Percentiles rank a stretch among this genome's conserved stretches.
Evolutionary conservation across 2,888 invertebrate genomes (phyloP).

Genomic region (Tetrapedia diversipes): DNA sequence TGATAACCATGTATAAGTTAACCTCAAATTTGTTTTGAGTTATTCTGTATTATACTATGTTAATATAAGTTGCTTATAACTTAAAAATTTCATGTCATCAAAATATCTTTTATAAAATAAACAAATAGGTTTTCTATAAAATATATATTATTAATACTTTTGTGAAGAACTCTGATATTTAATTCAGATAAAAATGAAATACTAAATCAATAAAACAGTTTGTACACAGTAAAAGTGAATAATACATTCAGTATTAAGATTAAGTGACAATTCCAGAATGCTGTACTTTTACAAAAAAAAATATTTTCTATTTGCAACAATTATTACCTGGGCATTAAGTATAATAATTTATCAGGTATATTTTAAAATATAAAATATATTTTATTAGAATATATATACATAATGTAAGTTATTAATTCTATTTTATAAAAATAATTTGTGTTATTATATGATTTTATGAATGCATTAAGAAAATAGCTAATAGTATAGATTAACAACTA

Average conservation of each 20-base stretch:
- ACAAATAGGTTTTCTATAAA: background rate
- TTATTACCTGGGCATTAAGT: conserved; percentile 18
- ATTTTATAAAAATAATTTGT: too few species aligned
- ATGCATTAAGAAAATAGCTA: background rate
- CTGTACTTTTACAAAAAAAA: conserved; percentile 24
- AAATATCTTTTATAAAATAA: background rate
- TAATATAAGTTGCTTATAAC: background rate
- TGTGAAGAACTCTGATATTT: background rate
- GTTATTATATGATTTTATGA: too few species aligned
- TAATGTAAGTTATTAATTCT: background rate
- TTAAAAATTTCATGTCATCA: background rate
- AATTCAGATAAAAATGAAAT: background rate
- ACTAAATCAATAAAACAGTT: background rate
- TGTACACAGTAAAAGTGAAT: background rate
- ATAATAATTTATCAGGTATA: conserved; percentile 61
- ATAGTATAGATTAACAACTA: background rate
- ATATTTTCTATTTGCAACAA: conserved; percentile 30
- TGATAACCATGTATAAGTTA: background rate
- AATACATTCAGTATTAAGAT: background rate
- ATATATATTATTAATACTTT: background rate
- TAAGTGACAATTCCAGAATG: conserved; percentile 27
- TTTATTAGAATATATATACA: background rate
- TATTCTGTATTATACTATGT: too few species aligned
- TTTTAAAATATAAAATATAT: too few species aligned
- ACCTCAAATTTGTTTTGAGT: conserved; percentile 22